phyloP scores from a whole-genome alignment of 2,113 vertebrate genomes.

The Corythoichthys haematopterus region DNA sequence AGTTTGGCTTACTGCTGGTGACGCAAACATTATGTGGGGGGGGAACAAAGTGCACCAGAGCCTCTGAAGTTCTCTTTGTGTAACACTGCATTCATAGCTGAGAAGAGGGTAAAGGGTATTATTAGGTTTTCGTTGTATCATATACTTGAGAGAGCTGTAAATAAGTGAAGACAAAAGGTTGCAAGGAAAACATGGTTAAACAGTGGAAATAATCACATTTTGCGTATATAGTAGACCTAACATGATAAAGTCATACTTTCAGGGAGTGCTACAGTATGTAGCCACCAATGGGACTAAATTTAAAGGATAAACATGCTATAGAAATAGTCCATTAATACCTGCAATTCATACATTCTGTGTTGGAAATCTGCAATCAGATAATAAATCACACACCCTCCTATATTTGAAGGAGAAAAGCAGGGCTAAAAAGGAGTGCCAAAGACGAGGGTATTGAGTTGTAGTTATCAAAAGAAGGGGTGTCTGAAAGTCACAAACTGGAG shows the following conservation, averaged over 20 bases:
- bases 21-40: slow-evolving; percentile 14
- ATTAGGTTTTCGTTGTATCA: slow-evolving; percentile 41
- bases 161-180: slow-evolving; percentile 31
- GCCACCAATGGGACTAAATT: slow-evolving; percentile 37
- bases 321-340: slow-evolving; percentile 29
- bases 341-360: slow-evolving; percentile 37
- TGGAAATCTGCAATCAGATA: slow-evolving; percentile 43
- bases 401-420: slow-evolving; percentile 24
- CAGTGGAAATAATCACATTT: slow-evolving; percentile 43
- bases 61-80: slow-evolving; percentile 19
- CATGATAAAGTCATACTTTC: slow-evolving; percentile 35
- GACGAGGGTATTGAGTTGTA: slow-evolving; percentile 8
- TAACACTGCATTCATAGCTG: slow-evolving; percentile 30
- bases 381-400: slow-evolving; percentile 56
- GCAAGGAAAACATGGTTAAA: slow-evolving; percentile 43
- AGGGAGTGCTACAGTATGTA: slow-evolving; percentile 43
- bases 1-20: neutral
- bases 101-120: slow-evolving; percentile 14
- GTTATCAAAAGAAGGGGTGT: slow-evolving; percentile 58
- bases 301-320: slow-evolving; percentile 44
- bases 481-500: slow-evolving; percentile 85
- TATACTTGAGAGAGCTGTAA: slow-evolving; percentile 23
- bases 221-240: slow-evolving; percentile 48
- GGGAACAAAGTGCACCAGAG: slow-evolving; percentile 41
- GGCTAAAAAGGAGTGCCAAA: slow-evolving; percentile 29